Conservation (phyloP, 2,888 invertebrate genomes). For the Aethes cnicana region DNA sequence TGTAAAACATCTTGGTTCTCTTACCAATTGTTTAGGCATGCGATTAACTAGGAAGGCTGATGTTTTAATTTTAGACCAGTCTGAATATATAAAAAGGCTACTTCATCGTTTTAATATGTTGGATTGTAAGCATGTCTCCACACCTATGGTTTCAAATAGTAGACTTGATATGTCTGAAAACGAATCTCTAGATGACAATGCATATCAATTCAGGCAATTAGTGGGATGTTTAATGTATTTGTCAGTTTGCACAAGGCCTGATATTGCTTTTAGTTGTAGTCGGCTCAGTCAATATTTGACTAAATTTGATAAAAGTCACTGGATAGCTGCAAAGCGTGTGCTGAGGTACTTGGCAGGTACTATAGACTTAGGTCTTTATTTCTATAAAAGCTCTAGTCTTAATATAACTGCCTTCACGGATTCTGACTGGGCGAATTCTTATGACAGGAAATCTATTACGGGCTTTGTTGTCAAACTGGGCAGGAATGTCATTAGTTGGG, state of each 20-base stretch:
- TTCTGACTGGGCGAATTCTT: conserved; percentile 8
- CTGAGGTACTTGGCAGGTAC: conserved; percentile 6
- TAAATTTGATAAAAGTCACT: not conserved
- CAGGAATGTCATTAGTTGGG: not conserved
- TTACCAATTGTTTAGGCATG: conserved; percentile 34
- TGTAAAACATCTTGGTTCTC: conserved; percentile 22
- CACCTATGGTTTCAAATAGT: conserved; percentile 29
- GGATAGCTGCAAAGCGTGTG: conserved; percentile 8
- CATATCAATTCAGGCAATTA: conserved; percentile 1
- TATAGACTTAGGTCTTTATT: conserved; percentile 3
- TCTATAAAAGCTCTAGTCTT: not conserved
- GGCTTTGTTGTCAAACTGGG: conserved; percentile 7
- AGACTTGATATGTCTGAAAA: conserved; percentile 18
- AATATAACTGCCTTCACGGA: conserved; percentile 6
- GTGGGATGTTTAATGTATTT: conserved; percentile 26
- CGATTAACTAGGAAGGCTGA: conserved; percentile 22
- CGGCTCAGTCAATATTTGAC: conserved; percentile 9
- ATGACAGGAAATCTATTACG: conserved; percentile 4
- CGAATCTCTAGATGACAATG: conserved; percentile 12
- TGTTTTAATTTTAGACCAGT: conserved; percentile 12
- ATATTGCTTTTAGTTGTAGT: conserved; percentile 7
- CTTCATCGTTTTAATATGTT: not conserved
- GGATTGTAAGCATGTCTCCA: conserved; percentile 31
- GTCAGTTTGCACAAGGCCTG: conserved; percentile 2
- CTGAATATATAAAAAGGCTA: not conserved